These are phyloP conservation scores for Lates calcarifer DNA, from an alignment of 2,113 vertebrate species.

Conservation along the genomic window DNA sequence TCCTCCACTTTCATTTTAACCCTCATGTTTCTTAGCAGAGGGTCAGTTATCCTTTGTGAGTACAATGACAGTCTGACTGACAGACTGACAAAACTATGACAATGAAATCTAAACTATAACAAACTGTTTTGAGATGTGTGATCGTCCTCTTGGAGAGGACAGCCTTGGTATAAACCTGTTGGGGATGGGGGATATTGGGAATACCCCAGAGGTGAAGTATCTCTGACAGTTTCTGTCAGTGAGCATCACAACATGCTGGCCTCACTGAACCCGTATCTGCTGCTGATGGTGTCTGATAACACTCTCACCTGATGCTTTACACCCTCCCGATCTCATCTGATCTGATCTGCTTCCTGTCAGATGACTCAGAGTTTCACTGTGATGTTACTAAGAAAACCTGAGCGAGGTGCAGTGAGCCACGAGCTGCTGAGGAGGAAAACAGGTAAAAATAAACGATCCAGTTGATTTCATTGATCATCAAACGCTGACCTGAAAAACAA, in stretches of 20 bases:
- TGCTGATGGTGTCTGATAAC: slow-evolving; percentile 38
- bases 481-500: slow-evolving; percentile 50
- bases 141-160: too few relatives aligned
- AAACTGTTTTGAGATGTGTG: background rate
- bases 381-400: slow-evolving; percentile 13
- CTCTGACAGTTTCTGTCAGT: background rate
- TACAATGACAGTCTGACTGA: too few relatives aligned
- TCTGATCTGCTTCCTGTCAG: slow-evolving; percentile 55
- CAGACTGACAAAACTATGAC: too few relatives aligned
- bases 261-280: background rate
- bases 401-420: background rate
- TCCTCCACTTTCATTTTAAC: too few relatives aligned
- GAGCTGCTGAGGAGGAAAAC: background rate
- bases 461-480: slow-evolving; percentile 59
- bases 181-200: background rate
- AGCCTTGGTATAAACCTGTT: background rate
- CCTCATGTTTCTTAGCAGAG: too few relatives aligned
- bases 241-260: too few relatives aligned
- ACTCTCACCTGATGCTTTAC: background rate
- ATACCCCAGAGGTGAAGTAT: background rate
- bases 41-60: too few relatives aligned
- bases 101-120: background rate
- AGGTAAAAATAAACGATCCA: slow-evolving; percentile 21
- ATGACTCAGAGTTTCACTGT: background rate
- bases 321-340: slow-evolving; percentile 34